A percentile compares a stretch with the other conserved stretches of the same genome.
Evolutionary conservation across 2,113 vertebrate species (phyloP).

Genomic region (Larimichthys crocea): DNA sequence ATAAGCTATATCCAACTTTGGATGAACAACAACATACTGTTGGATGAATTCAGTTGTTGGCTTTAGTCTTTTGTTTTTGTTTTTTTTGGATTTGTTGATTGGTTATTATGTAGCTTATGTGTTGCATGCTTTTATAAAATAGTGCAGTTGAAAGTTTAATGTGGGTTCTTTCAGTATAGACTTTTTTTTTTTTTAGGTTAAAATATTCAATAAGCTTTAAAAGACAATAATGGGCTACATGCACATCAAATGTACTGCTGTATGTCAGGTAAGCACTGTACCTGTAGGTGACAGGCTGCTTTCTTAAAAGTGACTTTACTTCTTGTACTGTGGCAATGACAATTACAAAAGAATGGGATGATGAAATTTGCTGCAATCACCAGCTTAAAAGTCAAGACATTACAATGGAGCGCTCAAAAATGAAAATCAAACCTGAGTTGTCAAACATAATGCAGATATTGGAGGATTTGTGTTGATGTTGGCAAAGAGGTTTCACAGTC

Average conservation of each 20-base stretch:
- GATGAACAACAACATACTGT: no score
- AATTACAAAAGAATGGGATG: neutral
- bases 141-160: no score
- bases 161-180: no score
- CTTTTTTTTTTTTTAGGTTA: no score
- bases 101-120: no score
- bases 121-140: no score
- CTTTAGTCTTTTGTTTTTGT: no score
- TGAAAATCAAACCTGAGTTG: neutral
- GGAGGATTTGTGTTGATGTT: neutral
- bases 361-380: neutral
- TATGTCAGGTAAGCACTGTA: neutral
- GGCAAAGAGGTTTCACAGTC: neutral
- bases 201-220: neutral
- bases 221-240: neutral
- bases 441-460: neutral
- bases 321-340: neutral
- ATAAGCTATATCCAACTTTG: no score
- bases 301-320: neutral
- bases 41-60: no score
- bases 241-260: neutral
- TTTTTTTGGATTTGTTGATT: no score
- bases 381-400: neutral
- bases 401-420: neutral
- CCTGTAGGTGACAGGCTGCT: neutral